Evolutionary conservation across 2,113 vertebrate genomes (phyloP).

Genomic region (Tragelaphus buxtoni): DNA sequence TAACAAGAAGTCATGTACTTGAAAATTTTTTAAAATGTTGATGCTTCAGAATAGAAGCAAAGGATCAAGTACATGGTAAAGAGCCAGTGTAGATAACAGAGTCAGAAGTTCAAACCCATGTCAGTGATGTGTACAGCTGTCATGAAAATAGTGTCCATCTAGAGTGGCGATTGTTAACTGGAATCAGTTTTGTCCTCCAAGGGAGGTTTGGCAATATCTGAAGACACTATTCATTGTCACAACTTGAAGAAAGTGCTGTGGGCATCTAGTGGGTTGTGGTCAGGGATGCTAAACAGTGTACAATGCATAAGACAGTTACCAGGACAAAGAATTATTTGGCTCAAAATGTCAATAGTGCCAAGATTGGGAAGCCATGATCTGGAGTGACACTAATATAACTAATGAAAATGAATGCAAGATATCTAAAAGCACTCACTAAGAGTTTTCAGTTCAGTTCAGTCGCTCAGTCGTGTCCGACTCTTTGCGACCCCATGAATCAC

Average conservation of each 20-base stretch:
- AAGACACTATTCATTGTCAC: background rate
- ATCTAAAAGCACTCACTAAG: background rate
- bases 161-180: background rate
- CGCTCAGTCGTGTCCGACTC: too few relatives aligned
- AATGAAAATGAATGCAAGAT: background rate
- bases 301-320: background rate
- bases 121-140: too few relatives aligned
- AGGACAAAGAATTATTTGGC: background rate
- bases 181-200: background rate
- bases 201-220: background rate
- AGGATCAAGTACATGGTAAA: background rate
- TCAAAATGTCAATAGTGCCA: background rate
- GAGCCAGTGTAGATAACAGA: background rate
- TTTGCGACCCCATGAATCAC: too few relatives aligned
- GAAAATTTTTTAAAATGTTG: background rate
- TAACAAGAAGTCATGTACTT: background rate
- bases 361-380: background rate
- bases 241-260: accelerated
- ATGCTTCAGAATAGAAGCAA: background rate
- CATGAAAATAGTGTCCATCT: background rate
- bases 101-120: background rate
- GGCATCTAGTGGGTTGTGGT: background rate
- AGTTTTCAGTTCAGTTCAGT: background rate
- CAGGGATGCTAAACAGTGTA: background rate
- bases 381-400: background rate